Percentiles rank a stretch among this genome's conserved stretches.
Evolutionary conservation across 2,888 invertebrate genomes (phyloP).

Genomic region (Sarcophaga rosellei): DNA sequence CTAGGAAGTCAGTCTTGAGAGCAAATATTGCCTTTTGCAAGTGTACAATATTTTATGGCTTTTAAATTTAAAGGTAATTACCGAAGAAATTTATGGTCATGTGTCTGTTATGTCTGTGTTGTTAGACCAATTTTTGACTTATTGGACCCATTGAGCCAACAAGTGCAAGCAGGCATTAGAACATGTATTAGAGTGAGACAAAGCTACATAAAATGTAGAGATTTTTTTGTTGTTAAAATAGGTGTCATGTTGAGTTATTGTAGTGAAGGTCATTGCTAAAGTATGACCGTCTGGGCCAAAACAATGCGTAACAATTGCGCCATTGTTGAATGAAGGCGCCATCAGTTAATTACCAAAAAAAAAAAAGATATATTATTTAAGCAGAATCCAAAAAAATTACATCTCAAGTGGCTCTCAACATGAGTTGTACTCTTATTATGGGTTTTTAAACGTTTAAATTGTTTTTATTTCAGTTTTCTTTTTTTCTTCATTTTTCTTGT

Average conservation of each 20-base stretch:
- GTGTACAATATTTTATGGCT: slow-evolving; percentile 37
- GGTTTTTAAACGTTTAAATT: slow-evolving; percentile 11
- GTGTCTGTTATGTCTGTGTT: slow-evolving; percentile 38
- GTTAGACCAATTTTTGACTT: slow-evolving; percentile 39
- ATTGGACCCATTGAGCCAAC: slow-evolving; percentile 43
- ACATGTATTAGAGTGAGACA: not conserved
- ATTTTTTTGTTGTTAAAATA: slow-evolving; percentile 13
- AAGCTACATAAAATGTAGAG: not conserved
- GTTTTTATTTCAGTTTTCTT: not conserved
- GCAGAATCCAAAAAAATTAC: not conserved
- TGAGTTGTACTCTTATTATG: slow-evolving; percentile 11
- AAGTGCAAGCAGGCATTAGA: slow-evolving; percentile 36
- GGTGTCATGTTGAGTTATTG: slow-evolving; percentile 64
- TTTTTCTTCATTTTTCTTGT: not conserved
- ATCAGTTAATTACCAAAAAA: slow-evolving; percentile 72
- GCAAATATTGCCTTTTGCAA: not conserved
- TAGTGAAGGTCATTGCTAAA: slow-evolving; percentile 50
- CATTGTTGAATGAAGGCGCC: slow-evolving; percentile 74
- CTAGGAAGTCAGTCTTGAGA: slow-evolving; percentile 16
- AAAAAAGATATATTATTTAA: slow-evolving; percentile 21
- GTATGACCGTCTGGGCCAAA: slow-evolving; percentile 51
- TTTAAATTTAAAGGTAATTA: slow-evolving; percentile 54
- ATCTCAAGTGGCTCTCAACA: not conserved
- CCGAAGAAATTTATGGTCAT: slow-evolving; percentile 50
- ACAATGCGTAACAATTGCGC: slow-evolving; percentile 68